Base-by-base conservation (phyloP, 2,888 invertebrate genomes). In the Andrena praecox region DNA sequence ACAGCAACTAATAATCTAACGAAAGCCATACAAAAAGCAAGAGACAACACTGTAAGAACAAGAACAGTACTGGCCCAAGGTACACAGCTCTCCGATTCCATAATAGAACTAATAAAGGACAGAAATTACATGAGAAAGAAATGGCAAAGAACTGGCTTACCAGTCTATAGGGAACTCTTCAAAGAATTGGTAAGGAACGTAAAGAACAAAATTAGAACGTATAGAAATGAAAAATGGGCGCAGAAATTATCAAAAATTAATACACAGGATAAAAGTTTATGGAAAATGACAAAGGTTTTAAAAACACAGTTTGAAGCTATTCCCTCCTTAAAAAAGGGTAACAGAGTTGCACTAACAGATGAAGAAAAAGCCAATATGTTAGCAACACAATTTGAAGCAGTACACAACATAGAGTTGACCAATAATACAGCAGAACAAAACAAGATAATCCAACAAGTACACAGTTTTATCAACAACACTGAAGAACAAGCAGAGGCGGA, bases 1-100 rank as follows among this genome's bases (percentile, higher is more conserved):
- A 52, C 60, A 4, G 73, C 75, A 73, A 63, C 87, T 2, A 29
- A 69, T 48, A 82, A 70, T 24, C 2, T 86, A 1, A 88, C 82
- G 2, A 69, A 56, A n/a, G 59, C 20, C 7, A 76, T 85, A 27
- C 70, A 79, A 60, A 24, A 77, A 20, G 35, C 56, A 16, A 16
- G 8, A 6, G n/a, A 54, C 16, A 59, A 69, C 24, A 54, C 56
- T 0, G 20, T 54, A 1, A 56, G n/a, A 67, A 29, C 67, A 12
- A 20, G 59, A 62, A 12, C 62, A 64, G 0, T 54, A 75, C 60
- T 31, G 62, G 33, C 63, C 83, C 50, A 71, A 77, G 3, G 33
- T 12, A 62, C 2, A 27, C 16, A 62, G 6, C n/a, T 42, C 42
- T n/a, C 2, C 2, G 2, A 20, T 31, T 66, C 2, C 6, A 72